A percentile compares a stretch with the other conserved stretches of the same genome.
phyloP scores from a whole-genome alignment of 2,113 vertebrate species.

The Egretta garzetta region DNA sequence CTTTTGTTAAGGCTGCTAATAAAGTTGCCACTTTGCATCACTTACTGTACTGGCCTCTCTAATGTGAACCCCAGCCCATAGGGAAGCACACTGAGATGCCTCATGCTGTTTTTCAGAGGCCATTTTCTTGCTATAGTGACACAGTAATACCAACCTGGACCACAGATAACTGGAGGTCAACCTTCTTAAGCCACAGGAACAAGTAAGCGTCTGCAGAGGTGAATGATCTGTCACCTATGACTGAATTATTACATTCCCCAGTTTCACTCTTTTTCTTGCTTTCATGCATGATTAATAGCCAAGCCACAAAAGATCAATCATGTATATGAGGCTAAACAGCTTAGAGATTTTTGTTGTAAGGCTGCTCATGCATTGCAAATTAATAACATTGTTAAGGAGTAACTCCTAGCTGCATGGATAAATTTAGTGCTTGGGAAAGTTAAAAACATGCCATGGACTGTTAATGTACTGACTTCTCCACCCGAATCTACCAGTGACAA shows the following conservation, averaged over 20 bases:
- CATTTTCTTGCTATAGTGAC: not conserved
- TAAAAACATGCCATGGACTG: not conserved
- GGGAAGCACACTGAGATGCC: not conserved
- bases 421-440: not conserved
- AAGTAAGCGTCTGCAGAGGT: not conserved
- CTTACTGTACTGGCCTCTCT: not conserved
- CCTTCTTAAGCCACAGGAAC: not conserved
- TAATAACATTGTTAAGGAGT: not conserved
- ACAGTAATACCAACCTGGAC: not conserved
- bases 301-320: slow-evolving; percentile 2
- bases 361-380: slow-evolving; percentile 11
- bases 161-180: not conserved
- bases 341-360: not conserved
- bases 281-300: not conserved
- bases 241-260: not conserved
- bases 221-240: not conserved
- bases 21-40: not conserved
- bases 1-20: not conserved
- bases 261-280: not conserved
- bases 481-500: not conserved
- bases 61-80: not conserved
- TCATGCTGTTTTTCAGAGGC: not conserved
- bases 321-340: not conserved
- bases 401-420: not conserved
- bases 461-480: not conserved